Conservation (phyloP, 1,140 invertebrate species). For the Orussus abietinus region DNA sequence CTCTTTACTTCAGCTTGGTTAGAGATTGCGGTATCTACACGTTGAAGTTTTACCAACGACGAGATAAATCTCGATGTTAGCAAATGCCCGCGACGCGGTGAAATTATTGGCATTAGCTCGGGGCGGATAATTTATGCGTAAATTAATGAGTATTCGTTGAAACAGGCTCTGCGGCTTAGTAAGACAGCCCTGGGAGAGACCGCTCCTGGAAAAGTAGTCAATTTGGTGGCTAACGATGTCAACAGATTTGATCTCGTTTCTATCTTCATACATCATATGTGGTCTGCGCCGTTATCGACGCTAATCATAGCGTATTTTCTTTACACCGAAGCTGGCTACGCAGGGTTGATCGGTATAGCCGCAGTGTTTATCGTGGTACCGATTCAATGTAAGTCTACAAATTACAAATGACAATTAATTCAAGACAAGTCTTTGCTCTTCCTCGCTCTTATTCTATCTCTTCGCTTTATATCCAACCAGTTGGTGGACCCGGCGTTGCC, state of each 20-base stretch:
- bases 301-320: constrained; percentile 62
- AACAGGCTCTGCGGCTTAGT: constrained; percentile 59
- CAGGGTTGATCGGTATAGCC: constrained; percentile 66
- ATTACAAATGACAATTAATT: too few relatives aligned
- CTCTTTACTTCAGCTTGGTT: too few relatives aligned
- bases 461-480: too few relatives aligned
- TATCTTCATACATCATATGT: constrained; percentile 61
- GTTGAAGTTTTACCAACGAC: too few relatives aligned
- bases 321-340: constrained; percentile 61
- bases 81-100: too few relatives aligned
- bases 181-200: constrained; percentile 68
- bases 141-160: constrained; percentile 1
- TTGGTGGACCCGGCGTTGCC: too few relatives aligned
- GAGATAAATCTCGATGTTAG: too few relatives aligned
- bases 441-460: too few relatives aligned
- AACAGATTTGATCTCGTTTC: constrained; percentile 62
- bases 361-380: constrained; percentile 69
- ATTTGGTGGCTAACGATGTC: constrained; percentile 77
- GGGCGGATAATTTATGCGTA: too few relatives aligned
- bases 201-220: constrained; percentile 80
- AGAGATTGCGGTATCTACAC: too few relatives aligned
- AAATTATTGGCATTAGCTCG: too few relatives aligned
- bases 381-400: constrained; percentile 61
- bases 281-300: constrained; percentile 64
- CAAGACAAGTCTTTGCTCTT: too few relatives aligned